Evolutionary conservation across 2,113 vertebrate genomes (phyloP).

Genomic region (Lophius piscatorius): DNA sequence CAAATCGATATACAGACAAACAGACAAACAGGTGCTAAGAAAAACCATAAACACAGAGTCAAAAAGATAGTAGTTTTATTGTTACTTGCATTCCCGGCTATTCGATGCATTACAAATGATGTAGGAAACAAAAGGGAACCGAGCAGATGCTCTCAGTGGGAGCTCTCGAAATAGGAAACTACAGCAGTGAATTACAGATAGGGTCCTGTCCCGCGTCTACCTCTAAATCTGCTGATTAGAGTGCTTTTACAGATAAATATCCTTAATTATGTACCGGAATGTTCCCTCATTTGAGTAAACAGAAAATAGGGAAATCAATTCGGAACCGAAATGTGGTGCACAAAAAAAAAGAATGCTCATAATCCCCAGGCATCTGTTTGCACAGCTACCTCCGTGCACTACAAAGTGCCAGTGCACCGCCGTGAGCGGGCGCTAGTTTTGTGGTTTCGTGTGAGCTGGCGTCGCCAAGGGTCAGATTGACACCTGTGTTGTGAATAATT

Average conservation of each 20-base stretch:
- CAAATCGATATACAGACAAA: no score
- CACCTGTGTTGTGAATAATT: constrained; percentile 75
- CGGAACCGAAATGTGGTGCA: constrained; percentile 18
- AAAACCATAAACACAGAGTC: constrained; percentile 29
- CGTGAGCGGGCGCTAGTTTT: constrained; percentile 13
- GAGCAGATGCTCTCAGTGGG: constrained; percentile 32
- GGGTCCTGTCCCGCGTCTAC: neutral
- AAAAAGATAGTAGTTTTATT: neutral
- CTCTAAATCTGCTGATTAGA: constrained; percentile 15
- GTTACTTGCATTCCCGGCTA: constrained; percentile 23
- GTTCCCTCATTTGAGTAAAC: constrained; percentile 10
- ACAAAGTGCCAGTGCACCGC: constrained; percentile 5
- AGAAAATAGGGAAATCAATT: constrained; percentile 12
- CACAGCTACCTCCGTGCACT: constrained; percentile 7
- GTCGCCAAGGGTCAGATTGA: constrained; percentile 53
- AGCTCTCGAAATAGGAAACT: constrained; percentile 16
- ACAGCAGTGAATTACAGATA: constrained; percentile 13
- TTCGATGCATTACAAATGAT: constrained; percentile 48
- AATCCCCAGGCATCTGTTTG: constrained; percentile 52
- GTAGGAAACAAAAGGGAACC: constrained; percentile 27
- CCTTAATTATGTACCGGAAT: constrained; percentile 10
- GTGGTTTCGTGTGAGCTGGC: constrained; percentile 9
- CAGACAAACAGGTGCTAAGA: constrained; percentile 5
- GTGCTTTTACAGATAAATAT: constrained; percentile 31
- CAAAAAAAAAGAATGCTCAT: constrained; percentile 33